phyloP scores from a whole-genome alignment of 2,113 vertebrate genomes.

The Gobio gobio region DNA sequence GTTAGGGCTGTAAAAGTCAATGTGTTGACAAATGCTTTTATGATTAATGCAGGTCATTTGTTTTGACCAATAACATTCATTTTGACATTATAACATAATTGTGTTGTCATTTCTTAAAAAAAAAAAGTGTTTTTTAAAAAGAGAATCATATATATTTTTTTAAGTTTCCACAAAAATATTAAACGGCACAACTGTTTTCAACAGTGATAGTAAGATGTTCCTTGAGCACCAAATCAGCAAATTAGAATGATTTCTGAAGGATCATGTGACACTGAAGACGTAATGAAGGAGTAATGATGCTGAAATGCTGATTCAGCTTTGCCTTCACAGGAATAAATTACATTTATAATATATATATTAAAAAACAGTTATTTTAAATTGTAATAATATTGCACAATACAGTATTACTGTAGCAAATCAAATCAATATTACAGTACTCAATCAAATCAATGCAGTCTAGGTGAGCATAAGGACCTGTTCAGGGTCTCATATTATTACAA shows the following conservation, averaged over 20 bases:
- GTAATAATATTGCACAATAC: not conserved
- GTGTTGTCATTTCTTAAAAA: not conserved
- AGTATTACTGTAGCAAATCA: not conserved
- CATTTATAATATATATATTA: not conserved
- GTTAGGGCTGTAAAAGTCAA: not conserved
- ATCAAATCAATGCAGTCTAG: not conserved
- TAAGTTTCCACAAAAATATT: not conserved
- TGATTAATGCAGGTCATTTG: not conserved
- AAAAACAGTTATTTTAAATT: not conserved
- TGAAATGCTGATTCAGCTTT: not conserved
- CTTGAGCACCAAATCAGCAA: not conserved
- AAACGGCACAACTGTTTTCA: not conserved
- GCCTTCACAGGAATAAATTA: not conserved
- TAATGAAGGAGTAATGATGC: not conserved
- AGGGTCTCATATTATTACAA: too few species aligned
- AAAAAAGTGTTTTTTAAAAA: too few species aligned
- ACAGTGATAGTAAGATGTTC: not conserved
- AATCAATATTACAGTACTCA: not conserved
- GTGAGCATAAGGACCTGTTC: not conserved
- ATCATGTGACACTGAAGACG: not conserved
- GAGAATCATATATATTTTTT: too few species aligned
- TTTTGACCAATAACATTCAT: not conserved
- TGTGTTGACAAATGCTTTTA: not conserved
- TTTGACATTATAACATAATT: constrained; percentile 1
- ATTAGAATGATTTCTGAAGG: not conserved